These are phyloP conservation scores for Crotalus helleri DNA, from an alignment of 2,113 vertebrate genomes.

Conservation along the genomic window DNA sequence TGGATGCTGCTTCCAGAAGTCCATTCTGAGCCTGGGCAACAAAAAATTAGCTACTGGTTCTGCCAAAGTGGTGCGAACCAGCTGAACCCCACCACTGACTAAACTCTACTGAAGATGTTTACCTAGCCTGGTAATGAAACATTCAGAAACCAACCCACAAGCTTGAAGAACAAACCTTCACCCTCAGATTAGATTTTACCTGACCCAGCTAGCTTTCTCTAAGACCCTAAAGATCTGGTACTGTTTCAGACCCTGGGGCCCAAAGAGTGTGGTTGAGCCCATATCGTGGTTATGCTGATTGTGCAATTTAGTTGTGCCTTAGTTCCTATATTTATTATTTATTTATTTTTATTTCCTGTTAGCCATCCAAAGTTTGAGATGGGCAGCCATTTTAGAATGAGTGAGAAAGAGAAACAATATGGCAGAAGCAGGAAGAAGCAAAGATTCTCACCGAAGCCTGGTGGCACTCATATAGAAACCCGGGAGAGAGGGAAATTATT, in stretches of 20 bases:
- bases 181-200: too few relatives aligned
- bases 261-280: neutral
- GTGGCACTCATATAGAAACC: neutral
- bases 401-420: neutral
- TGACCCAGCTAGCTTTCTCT: too few relatives aligned
- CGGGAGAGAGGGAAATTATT: neutral
- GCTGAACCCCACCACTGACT: too few relatives aligned
- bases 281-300: neutral
- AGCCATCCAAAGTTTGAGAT: neutral
- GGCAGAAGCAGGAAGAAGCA: neutral
- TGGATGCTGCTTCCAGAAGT: too few relatives aligned
- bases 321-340: neutral
- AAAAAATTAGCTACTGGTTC: too few relatives aligned
- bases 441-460: neutral
- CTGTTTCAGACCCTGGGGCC: neutral
- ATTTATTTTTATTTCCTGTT: neutral
- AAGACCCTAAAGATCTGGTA: too few relatives aligned
- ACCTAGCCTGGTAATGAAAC: too few relatives aligned
- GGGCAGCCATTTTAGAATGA: neutral
- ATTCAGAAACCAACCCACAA: too few relatives aligned
- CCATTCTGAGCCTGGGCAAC: too few relatives aligned
- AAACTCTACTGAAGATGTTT: too few relatives aligned
- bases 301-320: neutral
- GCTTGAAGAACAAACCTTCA: too few relatives aligned
- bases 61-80: too few relatives aligned